A percentile compares a stretch with the other conserved stretches of the same genome.
phyloP scores from a whole-genome alignment of 2,797 vertebrate genomes.

The Halcyon chelicuti region DNA sequence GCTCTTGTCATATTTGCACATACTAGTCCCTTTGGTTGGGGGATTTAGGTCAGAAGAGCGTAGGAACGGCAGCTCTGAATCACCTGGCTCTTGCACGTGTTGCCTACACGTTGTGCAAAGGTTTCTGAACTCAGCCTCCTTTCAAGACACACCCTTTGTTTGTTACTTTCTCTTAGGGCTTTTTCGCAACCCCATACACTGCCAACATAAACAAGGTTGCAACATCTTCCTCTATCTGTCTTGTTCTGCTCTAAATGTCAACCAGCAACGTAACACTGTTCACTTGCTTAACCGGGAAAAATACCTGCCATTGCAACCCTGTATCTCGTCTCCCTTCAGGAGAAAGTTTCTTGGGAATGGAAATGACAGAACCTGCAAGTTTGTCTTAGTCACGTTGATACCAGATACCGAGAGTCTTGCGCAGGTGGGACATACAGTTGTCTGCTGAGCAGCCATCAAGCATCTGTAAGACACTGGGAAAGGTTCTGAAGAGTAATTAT shows the following conservation, averaged over 20 bases:
- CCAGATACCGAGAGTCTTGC: background rate
- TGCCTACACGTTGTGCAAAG: conserved; percentile 19
- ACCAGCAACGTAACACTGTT: background rate
- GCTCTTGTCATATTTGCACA: background rate
- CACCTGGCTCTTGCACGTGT: conserved; percentile 36
- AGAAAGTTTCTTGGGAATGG: conserved; percentile 25
- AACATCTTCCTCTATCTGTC: conserved; percentile 7
- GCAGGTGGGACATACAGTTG: background rate
- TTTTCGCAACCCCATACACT: conserved; percentile 45
- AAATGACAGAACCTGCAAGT: background rate
- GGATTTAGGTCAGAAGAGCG: conserved; percentile 42
- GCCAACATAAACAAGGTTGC: conserved; percentile 55
- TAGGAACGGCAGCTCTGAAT: conserved; percentile 23
- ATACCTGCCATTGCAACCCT: background rate
- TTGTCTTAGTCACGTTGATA: background rate
- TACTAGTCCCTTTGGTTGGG: conserved; percentile 1
- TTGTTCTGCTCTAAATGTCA: conserved; percentile 4
- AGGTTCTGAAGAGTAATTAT: background rate
- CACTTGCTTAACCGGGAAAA: background rate
- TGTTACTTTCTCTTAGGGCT: conserved; percentile 62
- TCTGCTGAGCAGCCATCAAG: background rate
- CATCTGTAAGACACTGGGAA: background rate
- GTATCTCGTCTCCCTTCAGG: background rate
- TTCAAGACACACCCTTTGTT: conserved; percentile 48
- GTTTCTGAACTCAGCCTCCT: conserved; percentile 8